Evolutionary conservation across 2,113 vertebrate species (phyloP).

Genomic region (Turdus rufiventris): DNA sequence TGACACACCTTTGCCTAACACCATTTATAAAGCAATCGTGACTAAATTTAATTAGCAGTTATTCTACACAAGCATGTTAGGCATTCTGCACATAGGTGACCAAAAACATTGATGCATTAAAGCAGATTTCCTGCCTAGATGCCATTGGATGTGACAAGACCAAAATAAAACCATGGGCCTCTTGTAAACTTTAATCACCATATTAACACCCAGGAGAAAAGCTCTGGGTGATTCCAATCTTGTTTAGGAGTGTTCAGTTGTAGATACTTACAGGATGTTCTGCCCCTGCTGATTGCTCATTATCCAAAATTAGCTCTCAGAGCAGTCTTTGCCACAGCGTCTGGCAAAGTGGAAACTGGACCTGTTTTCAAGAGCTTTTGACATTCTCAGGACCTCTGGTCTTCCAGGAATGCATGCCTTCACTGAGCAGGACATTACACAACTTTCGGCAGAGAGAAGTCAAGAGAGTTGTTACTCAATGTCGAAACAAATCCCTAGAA

Average conservation of each 20-base stretch:
- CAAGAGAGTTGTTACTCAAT: neutral
- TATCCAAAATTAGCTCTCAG: slow-evolving; percentile 63
- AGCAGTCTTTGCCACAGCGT: neutral
- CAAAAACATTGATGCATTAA: neutral
- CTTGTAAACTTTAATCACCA: slow-evolving; percentile 59
- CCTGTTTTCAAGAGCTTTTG: slow-evolving; percentile 66
- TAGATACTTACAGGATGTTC: slow-evolving; percentile 62
- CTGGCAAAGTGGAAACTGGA: slow-evolving; percentile 61
- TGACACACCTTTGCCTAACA: neutral
- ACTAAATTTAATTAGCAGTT: neutral
- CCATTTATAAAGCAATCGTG: neutral
- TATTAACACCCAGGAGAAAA: slow-evolving; percentile 57
- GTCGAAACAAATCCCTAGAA: neutral
- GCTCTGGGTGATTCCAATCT: slow-evolving; percentile 55
- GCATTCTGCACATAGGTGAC: neutral
- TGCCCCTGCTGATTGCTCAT: slow-evolving; percentile 44
- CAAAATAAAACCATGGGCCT: slow-evolving; percentile 51
- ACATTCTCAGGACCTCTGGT: slow-evolving; percentile 56
- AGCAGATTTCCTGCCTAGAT: neutral
- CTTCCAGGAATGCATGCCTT: slow-evolving; percentile 48
- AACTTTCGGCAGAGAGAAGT: neutral
- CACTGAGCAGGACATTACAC: neutral
- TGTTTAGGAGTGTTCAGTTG: slow-evolving; percentile 40
- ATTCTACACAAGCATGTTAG: neutral
- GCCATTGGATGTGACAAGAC: slow-evolving; percentile 30